Percentiles rank a stretch among this genome's conserved stretches.
Conservation (phyloP, 2,888 invertebrate genomes). For the Dicycla oo region DNA sequence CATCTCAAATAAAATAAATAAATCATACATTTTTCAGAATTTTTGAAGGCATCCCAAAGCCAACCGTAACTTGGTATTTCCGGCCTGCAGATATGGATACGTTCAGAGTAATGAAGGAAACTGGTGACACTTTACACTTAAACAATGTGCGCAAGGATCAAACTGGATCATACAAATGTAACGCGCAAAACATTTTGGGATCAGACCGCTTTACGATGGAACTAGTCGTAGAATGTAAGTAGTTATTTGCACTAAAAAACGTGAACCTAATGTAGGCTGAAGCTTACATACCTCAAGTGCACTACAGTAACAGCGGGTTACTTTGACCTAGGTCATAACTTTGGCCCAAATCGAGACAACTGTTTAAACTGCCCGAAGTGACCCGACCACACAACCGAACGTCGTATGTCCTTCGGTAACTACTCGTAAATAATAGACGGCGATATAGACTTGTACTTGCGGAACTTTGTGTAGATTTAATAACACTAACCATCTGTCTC, state of each 20-base stretch:
- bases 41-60: slow-evolving; percentile 67
- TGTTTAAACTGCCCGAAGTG: too few species aligned
- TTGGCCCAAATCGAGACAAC: too few species aligned
- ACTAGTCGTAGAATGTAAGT: slow-evolving; percentile 74
- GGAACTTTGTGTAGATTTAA: too few species aligned
- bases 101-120: slow-evolving; percentile 38
- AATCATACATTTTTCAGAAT: slow-evolving; percentile 56
- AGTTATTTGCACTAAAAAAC: not conserved
- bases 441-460: too few species aligned
- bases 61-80: slow-evolving; percentile 70
- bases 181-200: slow-evolving; percentile 68
- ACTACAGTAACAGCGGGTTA: too few species aligned
- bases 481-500: too few species aligned
- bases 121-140: slow-evolving; percentile 55
- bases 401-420: too few species aligned
- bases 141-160: slow-evolving; percentile 44
- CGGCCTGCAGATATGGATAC: not conserved
- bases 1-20: too few species aligned
- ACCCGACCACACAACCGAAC: too few species aligned
- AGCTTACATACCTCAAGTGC: not conserved
- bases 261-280: too few species aligned
- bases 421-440: too few species aligned
- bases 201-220: slow-evolving; percentile 62
- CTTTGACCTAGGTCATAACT: too few species aligned
- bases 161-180: slow-evolving; percentile 70